Evolutionary conservation across 1,140 invertebrate species (phyloP), one percentile per base, ranked within the genome.

Genomic region (Caenorhabditis brenneri): DNA sequence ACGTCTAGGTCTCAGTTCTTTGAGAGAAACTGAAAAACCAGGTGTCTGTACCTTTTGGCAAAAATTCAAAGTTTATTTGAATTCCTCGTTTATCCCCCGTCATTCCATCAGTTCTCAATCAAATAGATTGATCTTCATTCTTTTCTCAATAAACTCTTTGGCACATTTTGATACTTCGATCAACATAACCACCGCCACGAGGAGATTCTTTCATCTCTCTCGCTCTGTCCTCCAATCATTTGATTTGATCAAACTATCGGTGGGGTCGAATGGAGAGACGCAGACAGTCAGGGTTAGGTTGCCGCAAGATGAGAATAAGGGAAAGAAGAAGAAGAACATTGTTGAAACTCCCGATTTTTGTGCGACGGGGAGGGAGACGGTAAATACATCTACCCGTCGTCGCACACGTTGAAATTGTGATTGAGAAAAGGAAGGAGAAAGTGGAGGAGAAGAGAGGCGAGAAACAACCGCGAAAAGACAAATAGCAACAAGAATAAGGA

Each of bases 271-370:
- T n/a, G n/a, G n/a, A n/a, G n/a, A n/a, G n/a, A n/a, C n/a, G n/a
- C n/a, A n/a, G n/a, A n/a, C n/a, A n/a, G n/a, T n/a, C n/a, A n/a
- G n/a, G n/a, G n/a, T n/a, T n/a, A n/a, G n/a, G n/a, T n/a, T n/a
- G n/a, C n/a, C n/a, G n/a, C n/a, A n/a, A n/a, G n/a, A n/a, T n/a
- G 9, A 46, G 42, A 46, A 46, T 46, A 46, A 51, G 49, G 15
- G 12, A 51, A 55, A n/a, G 27, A n/a, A 5, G 48, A 10, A n/a
- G 48, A 51, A 51, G 65, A 74, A 74, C 33, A 74, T 74, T 74
- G 65, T 74, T 74, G 36, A 74, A 74, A 74, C 65, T 74, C 33
- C 36, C 65, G 65, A 74, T 42, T 74, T 74, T 74, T 74, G 65
- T 36, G 36, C 19, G 16, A 46, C n/a, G n/a, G n/a, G n/a, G n/a